phyloP scores from a whole-genome alignment of 23 tunicate genomes.

The Trididemnum nubilum region DNA sequence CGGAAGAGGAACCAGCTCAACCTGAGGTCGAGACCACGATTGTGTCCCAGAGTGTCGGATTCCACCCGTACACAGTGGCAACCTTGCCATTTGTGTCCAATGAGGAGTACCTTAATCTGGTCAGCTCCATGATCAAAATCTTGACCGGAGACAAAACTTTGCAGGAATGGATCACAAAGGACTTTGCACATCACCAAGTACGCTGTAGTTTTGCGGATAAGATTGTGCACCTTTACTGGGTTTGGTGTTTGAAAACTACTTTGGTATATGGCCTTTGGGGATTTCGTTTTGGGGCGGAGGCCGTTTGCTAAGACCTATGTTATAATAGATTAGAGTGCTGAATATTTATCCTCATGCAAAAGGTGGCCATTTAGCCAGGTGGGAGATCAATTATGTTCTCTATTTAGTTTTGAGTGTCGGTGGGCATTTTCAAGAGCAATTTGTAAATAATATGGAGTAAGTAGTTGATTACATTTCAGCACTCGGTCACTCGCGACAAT shows the following conservation, averaged over 20 bases:
- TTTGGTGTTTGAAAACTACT: neutral
- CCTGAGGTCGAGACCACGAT: conserved; percentile 47
- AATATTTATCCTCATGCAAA: too few species aligned
- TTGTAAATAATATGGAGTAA: too few species aligned
- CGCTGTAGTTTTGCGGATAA: too few species aligned
- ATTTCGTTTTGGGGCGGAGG: too few species aligned
- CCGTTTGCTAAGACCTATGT: too few species aligned
- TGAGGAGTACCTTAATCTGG: conserved; percentile 66
- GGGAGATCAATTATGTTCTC: too few species aligned
- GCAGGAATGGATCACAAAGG: conserved; percentile 90
- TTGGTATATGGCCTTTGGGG: neutral
- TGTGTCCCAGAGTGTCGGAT: conserved; percentile 30
- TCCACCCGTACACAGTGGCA: conserved; percentile 61
- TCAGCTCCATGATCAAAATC: conserved; percentile 54
- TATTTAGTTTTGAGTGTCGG: too few species aligned
- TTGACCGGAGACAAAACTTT: conserved; percentile 60
- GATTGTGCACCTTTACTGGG: neutral
- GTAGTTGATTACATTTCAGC: too few species aligned
- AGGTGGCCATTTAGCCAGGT: too few species aligned
- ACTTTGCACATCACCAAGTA: conserved; percentile 86
- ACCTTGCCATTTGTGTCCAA: conserved; percentile 61
- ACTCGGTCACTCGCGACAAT: too few species aligned
- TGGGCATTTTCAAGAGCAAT: too few species aligned
- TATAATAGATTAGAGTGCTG: too few species aligned
- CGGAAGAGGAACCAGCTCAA: conserved; percentile 17